Base-by-base conservation (phyloP, 2,113 vertebrate species). In the Perccottus glenii region DNA sequence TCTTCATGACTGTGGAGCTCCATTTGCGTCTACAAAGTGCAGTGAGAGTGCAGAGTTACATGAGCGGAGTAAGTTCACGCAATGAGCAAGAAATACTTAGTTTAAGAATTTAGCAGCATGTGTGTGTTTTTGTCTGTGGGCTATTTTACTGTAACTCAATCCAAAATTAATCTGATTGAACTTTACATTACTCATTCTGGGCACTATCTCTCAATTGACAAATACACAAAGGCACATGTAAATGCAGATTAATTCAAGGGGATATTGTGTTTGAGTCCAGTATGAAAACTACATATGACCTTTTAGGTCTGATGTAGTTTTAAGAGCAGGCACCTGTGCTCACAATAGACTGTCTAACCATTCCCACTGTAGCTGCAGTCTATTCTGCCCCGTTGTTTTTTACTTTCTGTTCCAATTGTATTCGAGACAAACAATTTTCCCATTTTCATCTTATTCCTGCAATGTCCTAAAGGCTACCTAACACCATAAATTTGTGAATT, bases 261-360 rank as follows among this genome's bases (percentile, higher is more conserved):
- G 40, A 48, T 67, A 70, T 74, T 50, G 40, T 76, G 47, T 58
- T 73, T 60, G 33, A 43, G 16, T 27, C 33, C 5, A 36, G 48
- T 53, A 62, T 77, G 70, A 77, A 48, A 59, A 48, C 2, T 6
- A 16, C n/a, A n/a, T n/a, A n/a, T n/a, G n/a, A n/a, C 63, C 6
- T 49, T 36, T 67, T 64, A 16, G 47, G 38, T 40, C 38, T 11
- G 48, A 67, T 73, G 46, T 55, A 14, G 16, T 75, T 12, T 84
- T 73, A 83, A 84, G 81, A 44, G 46, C 56, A 62, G 48, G 64
- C 86, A 84, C 77, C 83, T 77, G 86, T 68, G 61, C 44, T 59
- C 33, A 79, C 74, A 83, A 78, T 76, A 67, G 73, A 4, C 42
- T 19, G 19, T n/a, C 43, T 43, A 1, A 27, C 44, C 38, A 40